Base-by-base conservation (phyloP, 2,797 vertebrate genomes). In the Oreortyx pictus region DNA sequence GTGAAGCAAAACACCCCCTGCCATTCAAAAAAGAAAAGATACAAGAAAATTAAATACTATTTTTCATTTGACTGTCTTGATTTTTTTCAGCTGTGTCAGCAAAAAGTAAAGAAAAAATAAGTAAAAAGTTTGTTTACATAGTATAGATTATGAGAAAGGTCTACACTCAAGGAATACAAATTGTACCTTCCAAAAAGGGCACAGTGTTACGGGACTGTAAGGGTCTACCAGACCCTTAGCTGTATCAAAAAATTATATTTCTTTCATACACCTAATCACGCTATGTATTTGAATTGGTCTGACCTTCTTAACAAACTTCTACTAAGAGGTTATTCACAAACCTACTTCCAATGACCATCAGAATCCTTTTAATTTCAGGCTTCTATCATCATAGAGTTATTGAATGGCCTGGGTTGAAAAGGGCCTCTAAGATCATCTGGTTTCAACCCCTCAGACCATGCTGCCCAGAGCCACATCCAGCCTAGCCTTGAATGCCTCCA, bases 301-400 rank as follows among this genome's bases (percentile, higher is more conserved):
- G 10, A 68, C 16, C 9, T 1, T 56, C 33, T 57, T 54, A 57
- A 16, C 14, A 78, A 37, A 37, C 15, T 78, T 80, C 29, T 86
- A 23, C 29, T 60, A 79, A 68, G 27, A 91, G 6, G 8, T 3
- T 49, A 33, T 64, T 91, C 31, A 31, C 67, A 81, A 90, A 15
- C 8, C 29, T 62, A 47, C 7, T 78, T 78, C 22, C 12, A 65
- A 0, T 47, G 66, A 65, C 8, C 61, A 31, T 35, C 43, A 86
- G 39, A 66, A 92, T 61, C 7, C 9, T 71, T 89, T 70, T 59
- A 52, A 82, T 72, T 86, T 86, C 47, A 84, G 59, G n/a, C 66
- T 86, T 8, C 17, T 66, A 16, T 10, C 72, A 29, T 23, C 68
- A 14, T 14, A 41, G 39, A 41, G 39, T 41, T 41, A 41, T 14